phyloP scores from a whole-genome alignment of 2,113 vertebrate genomes.

The Mormyrus lacerda region DNA sequence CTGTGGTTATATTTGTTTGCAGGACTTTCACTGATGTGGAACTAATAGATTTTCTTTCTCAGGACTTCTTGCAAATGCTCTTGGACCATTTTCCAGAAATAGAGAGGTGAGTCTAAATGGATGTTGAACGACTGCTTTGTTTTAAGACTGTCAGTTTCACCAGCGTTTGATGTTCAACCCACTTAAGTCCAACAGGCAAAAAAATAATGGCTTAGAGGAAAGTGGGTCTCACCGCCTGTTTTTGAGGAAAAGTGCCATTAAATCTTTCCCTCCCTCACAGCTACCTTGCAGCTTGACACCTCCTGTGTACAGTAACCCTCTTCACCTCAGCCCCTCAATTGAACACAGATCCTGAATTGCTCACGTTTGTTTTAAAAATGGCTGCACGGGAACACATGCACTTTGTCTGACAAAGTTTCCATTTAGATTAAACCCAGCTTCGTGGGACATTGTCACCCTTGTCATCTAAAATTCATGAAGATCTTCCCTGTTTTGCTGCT shows the following conservation, averaged over 20 bases:
- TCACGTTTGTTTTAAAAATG: background rate
- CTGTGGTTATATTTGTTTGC: background rate
- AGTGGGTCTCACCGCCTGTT: background rate
- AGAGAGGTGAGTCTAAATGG: conserved; percentile 62
- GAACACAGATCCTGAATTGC: background rate
- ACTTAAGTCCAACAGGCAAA: background rate
- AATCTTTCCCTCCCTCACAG: background rate
- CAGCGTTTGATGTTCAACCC: background rate
- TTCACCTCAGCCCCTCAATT: background rate
- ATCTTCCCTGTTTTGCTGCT: background rate
- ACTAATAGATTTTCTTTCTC: conserved; percentile 35
- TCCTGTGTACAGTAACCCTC: background rate
- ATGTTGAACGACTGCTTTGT: conserved; percentile 2
- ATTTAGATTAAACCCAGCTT: background rate
- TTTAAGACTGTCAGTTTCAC: background rate
- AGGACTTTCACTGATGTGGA: conserved; percentile 13
- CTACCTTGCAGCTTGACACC: background rate
- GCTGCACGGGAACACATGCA: background rate
- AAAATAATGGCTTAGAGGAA: background rate
- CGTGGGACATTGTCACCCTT: background rate
- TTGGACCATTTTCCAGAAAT: conserved; percentile 74
- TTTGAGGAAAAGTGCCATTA: background rate
- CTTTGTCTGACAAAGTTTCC: background rate
- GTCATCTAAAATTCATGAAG: background rate
- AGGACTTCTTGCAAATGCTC: conserved; percentile 90